Base-by-base conservation (phyloP, 2,888 invertebrate species). In the Drosophila antonietae region DNA sequence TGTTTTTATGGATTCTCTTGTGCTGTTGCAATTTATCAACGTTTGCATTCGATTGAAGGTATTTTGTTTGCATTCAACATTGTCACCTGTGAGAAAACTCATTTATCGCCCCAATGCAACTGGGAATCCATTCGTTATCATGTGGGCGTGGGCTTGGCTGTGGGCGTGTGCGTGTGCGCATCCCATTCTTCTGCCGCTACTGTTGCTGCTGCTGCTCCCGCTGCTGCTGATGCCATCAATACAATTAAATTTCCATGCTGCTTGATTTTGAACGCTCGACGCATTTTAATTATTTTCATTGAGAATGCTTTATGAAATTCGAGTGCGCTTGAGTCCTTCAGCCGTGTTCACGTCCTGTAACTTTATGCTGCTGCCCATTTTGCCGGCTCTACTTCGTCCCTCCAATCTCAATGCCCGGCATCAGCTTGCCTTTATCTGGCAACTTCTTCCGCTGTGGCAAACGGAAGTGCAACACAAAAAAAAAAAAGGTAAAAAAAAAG, bases 221-320 rank as follows among this genome's bases (percentile, higher is more conserved):
- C 23, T 52, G 52, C 52, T 52, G 44, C 44, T 49, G 35, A 55
- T 61, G 43, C 79, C 77, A 71, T 88, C 84, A 81, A 86, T 87
- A 84, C 84, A 84, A 84, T 84, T 84, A 89, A 84, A 84, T 84
- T 89, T 84, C 81, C 89, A 89, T 77, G 84, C 84, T 80, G 89
- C 89, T 86, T 84, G 84, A 84, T 84, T 84, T 84, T 84, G 78
- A 87, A 89, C 87, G 84, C 68, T 73, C 76, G 82, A 77, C 88
- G 85, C 78, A 89, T 89, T 89, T 85, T 88, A 85, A 85, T 85
- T 85, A 85, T 89, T 89, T 85, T 84, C 85, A 83, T 87, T 89
- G 84, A 57, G 75, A 81, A 85, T 76, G 68, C 85, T 87, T 89
- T 85, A 85, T 85, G 89, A 85, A 87, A 82, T 87, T 77, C 77